Conservation (phyloP, 2,888 invertebrate species). For the Drosophila acutilabella region DNA sequence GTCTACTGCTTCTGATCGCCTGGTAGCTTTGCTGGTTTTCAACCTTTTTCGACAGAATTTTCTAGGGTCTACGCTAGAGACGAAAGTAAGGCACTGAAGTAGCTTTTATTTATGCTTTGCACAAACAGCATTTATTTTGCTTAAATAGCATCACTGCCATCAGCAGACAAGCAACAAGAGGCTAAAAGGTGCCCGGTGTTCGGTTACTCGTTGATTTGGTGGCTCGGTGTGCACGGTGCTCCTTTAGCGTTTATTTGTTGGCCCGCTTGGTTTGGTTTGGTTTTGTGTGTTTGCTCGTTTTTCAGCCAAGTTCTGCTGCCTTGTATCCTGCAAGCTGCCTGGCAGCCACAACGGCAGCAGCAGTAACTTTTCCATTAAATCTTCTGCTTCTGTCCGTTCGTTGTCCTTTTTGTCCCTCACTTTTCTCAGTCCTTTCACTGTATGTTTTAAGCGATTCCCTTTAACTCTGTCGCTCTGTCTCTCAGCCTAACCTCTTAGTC, state of each 20-base stretch:
- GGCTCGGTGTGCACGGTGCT: slow-evolving; percentile 41
- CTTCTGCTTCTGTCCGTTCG: slow-evolving; percentile 50
- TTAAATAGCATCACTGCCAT: too few relatives aligned
- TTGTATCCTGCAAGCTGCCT: slow-evolving; percentile 24
- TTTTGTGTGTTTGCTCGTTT: background rate
- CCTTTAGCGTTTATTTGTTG: slow-evolving; percentile 56
- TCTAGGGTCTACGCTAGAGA: too few relatives aligned
- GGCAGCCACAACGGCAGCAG: slow-evolving; percentile 54
- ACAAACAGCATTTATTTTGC: too few relatives aligned
- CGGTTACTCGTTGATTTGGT: slow-evolving; percentile 74
- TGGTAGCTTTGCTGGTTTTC: too few relatives aligned
- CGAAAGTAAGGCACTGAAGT: too few relatives aligned
- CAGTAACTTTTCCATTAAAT: slow-evolving; percentile 78
- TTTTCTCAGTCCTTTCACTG: slow-evolving; percentile 22
- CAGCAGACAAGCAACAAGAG: background rate
- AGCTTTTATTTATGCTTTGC: too few relatives aligned
- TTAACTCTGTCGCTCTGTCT: background rate
- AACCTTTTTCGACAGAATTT: too few relatives aligned
- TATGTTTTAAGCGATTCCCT: slow-evolving; percentile 35
- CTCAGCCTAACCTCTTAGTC: background rate
- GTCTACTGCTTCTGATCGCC: too few relatives aligned
- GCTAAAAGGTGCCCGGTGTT: slow-evolving; percentile 20
- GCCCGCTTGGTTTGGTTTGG: slow-evolving; percentile 21
- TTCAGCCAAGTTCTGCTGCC: slow-evolving; percentile 8
- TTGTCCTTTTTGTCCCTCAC: slow-evolving; percentile 29